Base-by-base conservation (phyloP, 2,888 invertebrate genomes). In the Oscheius myriophilus region DNA sequence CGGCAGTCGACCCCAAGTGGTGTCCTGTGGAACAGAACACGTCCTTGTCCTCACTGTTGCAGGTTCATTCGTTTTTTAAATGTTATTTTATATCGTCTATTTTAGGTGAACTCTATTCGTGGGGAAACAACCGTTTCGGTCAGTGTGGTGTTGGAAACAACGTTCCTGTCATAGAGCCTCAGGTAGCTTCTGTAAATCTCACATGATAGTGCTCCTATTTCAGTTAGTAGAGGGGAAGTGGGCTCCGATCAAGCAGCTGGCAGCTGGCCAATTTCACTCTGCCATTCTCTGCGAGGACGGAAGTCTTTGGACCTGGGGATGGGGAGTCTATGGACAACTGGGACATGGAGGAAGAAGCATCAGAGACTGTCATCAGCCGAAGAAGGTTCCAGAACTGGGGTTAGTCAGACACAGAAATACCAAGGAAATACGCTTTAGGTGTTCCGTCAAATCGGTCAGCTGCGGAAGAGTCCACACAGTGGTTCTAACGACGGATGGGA, bases 61-160 rank as follows among this genome's bases (percentile, higher is more conserved):
- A 33, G 83, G 83, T 45, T 63, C 33, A 49, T 49, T 49, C 49
- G 3, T 49, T 49, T 3, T 49, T 6, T 9, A 18, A 49, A 49
- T 11, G 21, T n/a, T 9, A 14, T 14, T 43, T 12, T 12, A 43
- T 14, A 43, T 12, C 45, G 45, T 43, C 12, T 14, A 43, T 11
- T 49, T 49, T 23, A 59, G 59, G 61, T 39, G 49, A 67, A 51
- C 53, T 84, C 11, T 80, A 75, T 23, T 70, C 79, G 9, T 83
- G 79, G 76, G 84, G 84, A 0, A 72, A 69, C 41, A 84, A 84
- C 67, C 62, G 76, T 45, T 83, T 64, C 59, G 84, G 84, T 16
- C 84, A 84, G 66, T 84, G 84, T 69, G 84, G 84, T n/a, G 68
- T 74, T 49, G 83, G 84, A 21, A 80, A 82, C 61, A 68, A 67